phyloP scores from a whole-genome alignment of 1,140 invertebrate genomes.

The Araneus ventricosus region DNA sequence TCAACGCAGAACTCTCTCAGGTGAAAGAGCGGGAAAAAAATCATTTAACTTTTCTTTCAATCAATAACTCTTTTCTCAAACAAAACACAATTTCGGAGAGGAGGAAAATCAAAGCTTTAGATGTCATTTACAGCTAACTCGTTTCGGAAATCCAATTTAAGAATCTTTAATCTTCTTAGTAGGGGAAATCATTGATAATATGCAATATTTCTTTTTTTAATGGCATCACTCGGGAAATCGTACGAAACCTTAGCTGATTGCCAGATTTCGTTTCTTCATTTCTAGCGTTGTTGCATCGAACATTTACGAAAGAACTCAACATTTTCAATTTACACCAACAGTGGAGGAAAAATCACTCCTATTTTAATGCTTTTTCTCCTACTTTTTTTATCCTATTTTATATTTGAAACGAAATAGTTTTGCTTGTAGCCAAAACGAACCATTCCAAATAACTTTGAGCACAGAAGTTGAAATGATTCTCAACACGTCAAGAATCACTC shows the following conservation, averaged over 20 bases:
- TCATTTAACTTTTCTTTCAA: constrained; percentile 58
- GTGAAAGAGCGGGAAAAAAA: constrained; percentile 49
- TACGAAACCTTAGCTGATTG: constrained; percentile 70
- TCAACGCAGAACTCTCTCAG: constrained; percentile 20
- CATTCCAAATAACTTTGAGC: constrained; percentile 68
- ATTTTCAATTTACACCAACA: constrained; percentile 72
- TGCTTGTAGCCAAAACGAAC: background rate
- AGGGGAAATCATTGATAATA: constrained; percentile 73
- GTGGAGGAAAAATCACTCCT: constrained; percentile 59
- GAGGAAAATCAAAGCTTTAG: constrained; percentile 61
- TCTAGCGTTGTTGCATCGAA: constrained; percentile 58
- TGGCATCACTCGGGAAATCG: constrained; percentile 27
- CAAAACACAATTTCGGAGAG: constrained; percentile 63
- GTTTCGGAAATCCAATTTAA: constrained; percentile 69
- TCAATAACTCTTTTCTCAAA: constrained; percentile 48
- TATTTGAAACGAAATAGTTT: constrained; percentile 56
- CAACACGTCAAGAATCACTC: constrained; percentile 70
- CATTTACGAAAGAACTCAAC: background rate
- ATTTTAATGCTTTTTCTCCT: constrained; percentile 66
- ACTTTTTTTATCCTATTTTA: constrained; percentile 30
- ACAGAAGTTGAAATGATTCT: constrained; percentile 66
- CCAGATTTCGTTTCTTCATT: constrained; percentile 75
- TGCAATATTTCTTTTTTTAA: constrained; percentile 66
- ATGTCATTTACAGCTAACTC: constrained; percentile 72
- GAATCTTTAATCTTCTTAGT: constrained; percentile 61